phyloP scores from a whole-genome alignment of 2,888 invertebrate species.

The Meta bourneti region DNA sequence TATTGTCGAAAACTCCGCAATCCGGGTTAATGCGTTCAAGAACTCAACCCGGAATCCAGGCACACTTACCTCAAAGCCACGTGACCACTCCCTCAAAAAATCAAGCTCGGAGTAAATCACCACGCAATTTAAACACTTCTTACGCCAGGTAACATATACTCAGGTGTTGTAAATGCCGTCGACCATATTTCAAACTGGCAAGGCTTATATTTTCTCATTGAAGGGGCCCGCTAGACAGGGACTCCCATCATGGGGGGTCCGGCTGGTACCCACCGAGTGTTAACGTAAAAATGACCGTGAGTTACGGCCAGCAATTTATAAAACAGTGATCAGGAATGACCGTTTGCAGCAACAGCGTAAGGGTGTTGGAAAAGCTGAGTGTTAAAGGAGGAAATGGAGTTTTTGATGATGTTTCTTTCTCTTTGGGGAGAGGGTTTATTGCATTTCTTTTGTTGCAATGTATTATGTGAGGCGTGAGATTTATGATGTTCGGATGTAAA shows the following conservation, averaged over 20 bases:
- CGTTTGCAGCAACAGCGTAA: constrained; percentile 12
- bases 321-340: constrained; percentile 49
- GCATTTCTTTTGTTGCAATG: not conserved
- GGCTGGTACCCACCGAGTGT: constrained; percentile 50
- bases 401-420: constrained; percentile 36
- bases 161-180: constrained; percentile 49
- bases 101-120: constrained; percentile 53
- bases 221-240: constrained; percentile 45
- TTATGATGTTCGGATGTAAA: not conserved
- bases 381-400: constrained; percentile 13
- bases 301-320: constrained; percentile 66
- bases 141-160: constrained; percentile 1
- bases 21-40: constrained; percentile 17
- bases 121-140: constrained; percentile 60
- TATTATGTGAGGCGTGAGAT: not conserved
- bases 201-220: constrained; percentile 40
- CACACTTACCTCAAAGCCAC: not conserved
- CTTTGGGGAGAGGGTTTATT: not conserved
- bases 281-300: constrained; percentile 66
- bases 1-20: constrained; percentile 21
- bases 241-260: constrained; percentile 65
- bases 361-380: constrained; percentile 5
- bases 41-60: constrained; percentile 21
- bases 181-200: constrained; percentile 68
- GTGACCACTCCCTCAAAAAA: constrained; percentile 32